phyloP scores from a whole-genome alignment of 2,888 invertebrate species.

The Sicus ferrugineus region DNA sequence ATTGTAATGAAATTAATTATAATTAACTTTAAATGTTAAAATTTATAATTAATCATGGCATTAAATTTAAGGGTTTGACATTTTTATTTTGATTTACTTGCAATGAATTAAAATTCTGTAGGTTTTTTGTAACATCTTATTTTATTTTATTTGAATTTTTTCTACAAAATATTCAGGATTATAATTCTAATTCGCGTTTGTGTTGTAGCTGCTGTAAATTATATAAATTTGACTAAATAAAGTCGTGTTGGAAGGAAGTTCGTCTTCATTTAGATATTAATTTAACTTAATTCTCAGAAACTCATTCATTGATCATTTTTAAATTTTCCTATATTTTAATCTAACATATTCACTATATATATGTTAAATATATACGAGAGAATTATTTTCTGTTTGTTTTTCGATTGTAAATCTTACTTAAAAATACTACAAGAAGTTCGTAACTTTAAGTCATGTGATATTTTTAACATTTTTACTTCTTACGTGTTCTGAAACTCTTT shows the following conservation, averaged over 20 bases:
- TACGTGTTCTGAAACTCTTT: not conserved
- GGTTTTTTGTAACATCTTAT: slow-evolving; percentile 17
- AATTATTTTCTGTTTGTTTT: slow-evolving; percentile 31
- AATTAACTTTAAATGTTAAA: too few species aligned
- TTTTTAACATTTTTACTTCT: slow-evolving; percentile 21
- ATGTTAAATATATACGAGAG: slow-evolving; percentile 39
- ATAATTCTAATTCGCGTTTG: slow-evolving; percentile 36
- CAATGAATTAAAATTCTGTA: slow-evolving; percentile 6
- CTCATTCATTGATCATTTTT: slow-evolving; percentile 1
- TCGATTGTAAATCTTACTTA: slow-evolving; percentile 17
- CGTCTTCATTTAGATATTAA: slow-evolving; percentile 38
- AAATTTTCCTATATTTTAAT: slow-evolving; percentile 26
- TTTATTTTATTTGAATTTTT: slow-evolving; percentile 27
- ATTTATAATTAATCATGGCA: too few species aligned
- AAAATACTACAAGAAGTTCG: slow-evolving; percentile 24
- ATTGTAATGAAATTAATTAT: too few species aligned
- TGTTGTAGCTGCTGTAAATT: slow-evolving; percentile 32
- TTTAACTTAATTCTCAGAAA: slow-evolving; percentile 43
- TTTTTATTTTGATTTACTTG: not conserved
- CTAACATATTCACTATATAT: slow-evolving; percentile 16
- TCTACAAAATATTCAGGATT: slow-evolving; percentile 26
- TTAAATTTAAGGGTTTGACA: not conserved
- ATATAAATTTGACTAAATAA: slow-evolving; percentile 22
- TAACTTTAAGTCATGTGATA: slow-evolving; percentile 10
- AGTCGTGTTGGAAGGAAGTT: slow-evolving; percentile 39